phyloP scores from a whole-genome alignment of 2,888 invertebrate genomes.

The Amphipyra tragopoginis region DNA sequence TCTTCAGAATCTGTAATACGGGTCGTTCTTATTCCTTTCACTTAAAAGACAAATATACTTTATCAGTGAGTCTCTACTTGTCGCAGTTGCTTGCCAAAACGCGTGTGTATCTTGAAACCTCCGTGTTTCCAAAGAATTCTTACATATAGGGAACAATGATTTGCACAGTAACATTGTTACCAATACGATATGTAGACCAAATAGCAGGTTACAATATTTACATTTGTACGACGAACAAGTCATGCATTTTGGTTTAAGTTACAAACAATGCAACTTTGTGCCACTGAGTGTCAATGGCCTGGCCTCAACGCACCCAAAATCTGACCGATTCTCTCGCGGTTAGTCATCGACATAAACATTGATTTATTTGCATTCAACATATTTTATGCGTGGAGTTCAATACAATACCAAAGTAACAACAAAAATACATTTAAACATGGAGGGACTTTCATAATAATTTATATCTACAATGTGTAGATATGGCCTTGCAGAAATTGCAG shows the following conservation, averaged over 20 bases:
- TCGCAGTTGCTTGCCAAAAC: constrained; percentile 45
- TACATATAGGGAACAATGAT: constrained; percentile 53
- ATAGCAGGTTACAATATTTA: constrained; percentile 46
- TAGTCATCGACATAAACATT: constrained; percentile 66
- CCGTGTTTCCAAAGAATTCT: constrained; percentile 47
- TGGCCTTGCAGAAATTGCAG: too few species aligned
- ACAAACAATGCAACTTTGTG: constrained; percentile 63
- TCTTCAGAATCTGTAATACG: constrained; percentile 36
- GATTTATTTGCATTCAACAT: constrained; percentile 62
- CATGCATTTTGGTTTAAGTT: constrained; percentile 51
- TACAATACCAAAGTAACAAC: constrained; percentile 4
- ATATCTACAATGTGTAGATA: not conserved
- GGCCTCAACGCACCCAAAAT: constrained; percentile 68
- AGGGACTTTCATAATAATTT: constrained; percentile 2
- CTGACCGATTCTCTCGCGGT: constrained; percentile 63
- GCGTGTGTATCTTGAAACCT: constrained; percentile 31
- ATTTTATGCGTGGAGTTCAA: constrained; percentile 13
- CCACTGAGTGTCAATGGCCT: constrained; percentile 74
- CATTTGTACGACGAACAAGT: constrained; percentile 27
- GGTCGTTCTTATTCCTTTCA: constrained; percentile 54
- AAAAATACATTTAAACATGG: constrained; percentile 1
- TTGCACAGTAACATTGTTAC: constrained; percentile 53
- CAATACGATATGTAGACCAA: constrained; percentile 47
- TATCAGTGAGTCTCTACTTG: constrained; percentile 48
- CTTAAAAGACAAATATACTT: constrained; percentile 47